phyloP scores from a whole-genome alignment of 2,113 vertebrate genomes.

The Neolamprologus tretocephalus region DNA sequence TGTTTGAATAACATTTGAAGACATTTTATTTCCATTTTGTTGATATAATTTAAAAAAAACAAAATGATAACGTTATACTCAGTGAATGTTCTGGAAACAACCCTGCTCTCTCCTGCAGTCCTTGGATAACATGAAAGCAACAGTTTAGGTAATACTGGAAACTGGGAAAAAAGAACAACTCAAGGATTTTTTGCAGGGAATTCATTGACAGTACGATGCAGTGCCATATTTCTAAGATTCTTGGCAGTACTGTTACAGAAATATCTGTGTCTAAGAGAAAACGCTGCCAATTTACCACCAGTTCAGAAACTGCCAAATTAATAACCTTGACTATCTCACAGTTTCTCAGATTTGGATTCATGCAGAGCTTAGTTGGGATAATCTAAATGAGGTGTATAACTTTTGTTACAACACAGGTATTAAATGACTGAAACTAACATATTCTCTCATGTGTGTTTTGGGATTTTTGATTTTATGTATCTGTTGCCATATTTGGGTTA shows the following conservation, averaged over 20 bases:
- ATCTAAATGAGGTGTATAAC: constrained; percentile 1
- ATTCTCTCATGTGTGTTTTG: not conserved
- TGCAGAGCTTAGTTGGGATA: not conserved
- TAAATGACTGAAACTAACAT: not conserved
- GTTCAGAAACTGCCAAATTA: constrained; percentile 9
- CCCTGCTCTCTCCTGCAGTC: not conserved
- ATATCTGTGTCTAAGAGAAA: not conserved
- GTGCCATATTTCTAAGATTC: not conserved
- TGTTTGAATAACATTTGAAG: constrained; percentile 20
- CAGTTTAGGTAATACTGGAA: not conserved
- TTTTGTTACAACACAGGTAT: not conserved
- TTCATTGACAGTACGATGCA: constrained; percentile 5
- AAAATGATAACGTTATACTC: not conserved
- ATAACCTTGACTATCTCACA: constrained; percentile 7
- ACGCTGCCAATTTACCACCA: not conserved
- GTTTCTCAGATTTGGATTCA: constrained; percentile 7
- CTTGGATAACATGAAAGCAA: not conserved
- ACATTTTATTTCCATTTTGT: constrained; percentile 25
- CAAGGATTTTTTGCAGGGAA: not conserved
- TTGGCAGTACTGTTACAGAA: constrained; percentile 9
- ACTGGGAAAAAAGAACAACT: not conserved
- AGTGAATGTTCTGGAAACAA: not conserved
- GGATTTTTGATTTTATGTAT: not conserved
- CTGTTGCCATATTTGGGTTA: not conserved
- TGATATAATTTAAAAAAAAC: constrained; percentile 16